Evolutionary conservation across 2,888 invertebrate genomes (phyloP), one percentile per base, ranked within the genome.

Genomic region (Venustoraphidia nigricollis): DNA sequence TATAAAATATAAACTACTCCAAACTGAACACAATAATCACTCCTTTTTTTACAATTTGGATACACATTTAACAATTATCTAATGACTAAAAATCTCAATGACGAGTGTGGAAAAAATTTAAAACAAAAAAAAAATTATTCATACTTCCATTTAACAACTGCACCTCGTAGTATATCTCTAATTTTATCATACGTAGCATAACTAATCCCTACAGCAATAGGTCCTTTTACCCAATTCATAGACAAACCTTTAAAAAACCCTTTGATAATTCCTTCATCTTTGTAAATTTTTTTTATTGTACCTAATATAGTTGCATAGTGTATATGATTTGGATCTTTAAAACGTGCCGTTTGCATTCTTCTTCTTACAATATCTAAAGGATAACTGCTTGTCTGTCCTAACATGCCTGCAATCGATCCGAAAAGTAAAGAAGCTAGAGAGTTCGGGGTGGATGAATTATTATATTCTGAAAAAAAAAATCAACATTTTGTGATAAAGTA

Each of bases 241-340:
- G 91, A 92, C n/a, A 98, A 77, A 0, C 98, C 98, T 68, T 98
- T 98, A 75, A 90, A 98, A 65, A 96, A 85, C 0, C 97, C 97
- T 45, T 80, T 76, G 63, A 78, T 77, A 34, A 90, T 63, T 35
- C 98, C 97, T 66, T 98, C 97, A 55, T 81, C 79, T 49, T 89
- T 90, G 62, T 86, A 84, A 52, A 91, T 80, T 57, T 76, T 74
- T 10, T 59, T 59, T 2, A 89, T 69, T 2, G 89, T 91, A 36
- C 69, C 71, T 40, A 68, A 55, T 48, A 91, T 81, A 46, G 79
- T 79, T 48, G 68, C 69, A 56, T 74, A 71, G 27, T 59, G 51
- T 6, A 27, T 27, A 27, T 27, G 27, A 27, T 1, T 27, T 27
- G 27, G 27, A 8, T 66, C 68, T 56, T 73, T 73, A 17, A 64